Percentiles rank a stretch among this genome's conserved stretches.
Evolutionary conservation across 1,140 invertebrate species (phyloP).

Genomic region (Leptonema lineaticorne): DNA sequence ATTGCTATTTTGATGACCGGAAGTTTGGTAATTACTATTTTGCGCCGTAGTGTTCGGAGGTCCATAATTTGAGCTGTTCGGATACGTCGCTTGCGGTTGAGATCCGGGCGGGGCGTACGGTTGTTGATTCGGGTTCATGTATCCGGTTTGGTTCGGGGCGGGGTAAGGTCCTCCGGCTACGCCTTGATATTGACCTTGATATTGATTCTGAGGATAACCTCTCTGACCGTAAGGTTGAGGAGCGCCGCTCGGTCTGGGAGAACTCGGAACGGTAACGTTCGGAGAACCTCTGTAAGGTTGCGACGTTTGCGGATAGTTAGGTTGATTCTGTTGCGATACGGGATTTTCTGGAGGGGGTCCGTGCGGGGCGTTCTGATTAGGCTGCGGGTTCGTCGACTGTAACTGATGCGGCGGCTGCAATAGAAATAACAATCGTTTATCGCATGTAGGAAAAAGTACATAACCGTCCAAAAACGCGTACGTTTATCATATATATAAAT

Average conservation of each 20-base stretch:
- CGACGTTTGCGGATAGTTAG: constrained; percentile 28
- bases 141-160: constrained; percentile 47
- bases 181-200: constrained; percentile 56
- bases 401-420: constrained; percentile 55
- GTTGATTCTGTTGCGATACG: constrained; percentile 44
- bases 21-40: constrained; percentile 51
- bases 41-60: constrained; percentile 55
- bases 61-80: constrained; percentile 54
- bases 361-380: constrained; percentile 43
- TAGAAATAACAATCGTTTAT: too few relatives aligned
- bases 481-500: too few relatives aligned
- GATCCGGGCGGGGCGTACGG: constrained; percentile 55
- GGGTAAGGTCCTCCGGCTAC: constrained; percentile 49
- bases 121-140: constrained; percentile 52
- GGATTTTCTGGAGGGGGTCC: constrained; percentile 47
- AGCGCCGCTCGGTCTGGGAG: constrained; percentile 47
- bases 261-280: constrained; percentile 48
- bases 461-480: too few relatives aligned
- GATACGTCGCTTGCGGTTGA: constrained; percentile 53
- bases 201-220: constrained; percentile 55
- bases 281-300: constrained; percentile 48
- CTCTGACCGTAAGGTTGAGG: constrained; percentile 55
- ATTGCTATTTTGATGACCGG: constrained; percentile 51
- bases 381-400: constrained; percentile 48
- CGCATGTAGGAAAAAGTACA: too few relatives aligned